phyloP scores from a whole-genome alignment of 2,888 invertebrate genomes.

The Melikaiella ostensackeni region DNA sequence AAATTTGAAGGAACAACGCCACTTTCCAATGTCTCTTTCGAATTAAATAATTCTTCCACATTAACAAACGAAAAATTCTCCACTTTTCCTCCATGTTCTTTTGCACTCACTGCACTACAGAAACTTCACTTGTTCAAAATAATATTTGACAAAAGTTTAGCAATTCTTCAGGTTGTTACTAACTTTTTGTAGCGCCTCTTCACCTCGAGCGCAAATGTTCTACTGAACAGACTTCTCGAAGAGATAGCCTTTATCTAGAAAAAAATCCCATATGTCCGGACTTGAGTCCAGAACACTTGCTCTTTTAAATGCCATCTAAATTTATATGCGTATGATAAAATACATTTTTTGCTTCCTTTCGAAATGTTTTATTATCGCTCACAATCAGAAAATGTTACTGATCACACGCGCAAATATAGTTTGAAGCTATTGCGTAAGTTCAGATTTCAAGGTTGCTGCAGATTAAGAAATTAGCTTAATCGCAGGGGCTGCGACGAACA shows the following conservation, averaged over 20 bases:
- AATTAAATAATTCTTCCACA: constrained; percentile 65
- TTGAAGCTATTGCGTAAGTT: constrained; percentile 2
- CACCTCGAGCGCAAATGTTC: constrained; percentile 24
- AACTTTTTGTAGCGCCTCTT: not conserved
- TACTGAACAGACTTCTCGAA: constrained; percentile 32
- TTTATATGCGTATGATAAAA: not conserved
- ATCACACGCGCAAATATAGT: not conserved
- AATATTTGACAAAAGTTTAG: not conserved
- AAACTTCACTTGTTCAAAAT: not conserved
- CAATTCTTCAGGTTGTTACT: not conserved
- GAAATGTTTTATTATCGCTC: not conserved
- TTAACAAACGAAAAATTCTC: constrained; percentile 59
- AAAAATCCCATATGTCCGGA: not conserved
- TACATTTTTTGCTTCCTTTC: not conserved
- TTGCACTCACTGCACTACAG: not conserved
- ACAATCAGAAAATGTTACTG: not conserved
- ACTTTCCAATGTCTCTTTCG: constrained; percentile 65
- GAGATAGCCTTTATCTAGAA: constrained; percentile 34
- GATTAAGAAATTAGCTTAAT: constrained; percentile 36
- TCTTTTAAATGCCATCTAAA: no score
- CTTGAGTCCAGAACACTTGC: not conserved
- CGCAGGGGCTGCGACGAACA: constrained; percentile 23
- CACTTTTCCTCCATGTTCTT: constrained; percentile 12
- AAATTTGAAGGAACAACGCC: constrained; percentile 60
- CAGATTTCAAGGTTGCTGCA: constrained; percentile 30